Base-by-base conservation (phyloP, 1,140 invertebrate genomes). In the Drosophila ohnishii region DNA sequence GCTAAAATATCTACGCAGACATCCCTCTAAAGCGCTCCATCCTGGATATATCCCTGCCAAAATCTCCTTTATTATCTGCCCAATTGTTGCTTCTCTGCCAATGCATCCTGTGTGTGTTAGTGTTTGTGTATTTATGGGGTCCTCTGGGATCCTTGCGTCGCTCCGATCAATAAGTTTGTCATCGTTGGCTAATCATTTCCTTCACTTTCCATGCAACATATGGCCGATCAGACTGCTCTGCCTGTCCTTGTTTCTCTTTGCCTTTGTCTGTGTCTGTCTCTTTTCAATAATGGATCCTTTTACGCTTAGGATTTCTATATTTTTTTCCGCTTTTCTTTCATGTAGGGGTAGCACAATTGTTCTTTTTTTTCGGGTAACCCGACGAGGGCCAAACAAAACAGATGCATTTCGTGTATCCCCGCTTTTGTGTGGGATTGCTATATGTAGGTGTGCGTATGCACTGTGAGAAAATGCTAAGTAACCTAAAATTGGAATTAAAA, bases 121-220 rank as follows among this genome's bases (percentile, higher is more conserved):
- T 58, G 10, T 32, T 7, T n/a, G 39, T 34, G 16, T 39, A 8
- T 45, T 45, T 25, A 47, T 28, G n/a, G 25, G 16, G 14, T 45
- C 44, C 13, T 32, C 19, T 11, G 40, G 35, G 34, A 16, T 58
- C 67, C 30, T 42, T 45, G 30, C 50, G 34, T 28, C 5, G 16
- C 25, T 42, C 16, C 22, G 44, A 70, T 71, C 67, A 40, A 71
- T 71, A 71, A 70, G 66, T 77, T 67, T 86, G 83, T 86, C 83
- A 87, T 79, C 83, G 84, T 83, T 69, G 59, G 83, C 83, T 87
- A 86, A 86, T 86, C 83, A 83, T 75, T 79, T 87, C 75, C 75
- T 59, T 50, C 44, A 45, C 51, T 72, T 66, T 70, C 45, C 40
- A 30, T 35, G 9, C 19, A 32, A 34, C 82, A 86, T 78, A 75